Base-by-base conservation (phyloP, 2,113 vertebrate genomes). In the Megaleporinus macrocephalus region DNA sequence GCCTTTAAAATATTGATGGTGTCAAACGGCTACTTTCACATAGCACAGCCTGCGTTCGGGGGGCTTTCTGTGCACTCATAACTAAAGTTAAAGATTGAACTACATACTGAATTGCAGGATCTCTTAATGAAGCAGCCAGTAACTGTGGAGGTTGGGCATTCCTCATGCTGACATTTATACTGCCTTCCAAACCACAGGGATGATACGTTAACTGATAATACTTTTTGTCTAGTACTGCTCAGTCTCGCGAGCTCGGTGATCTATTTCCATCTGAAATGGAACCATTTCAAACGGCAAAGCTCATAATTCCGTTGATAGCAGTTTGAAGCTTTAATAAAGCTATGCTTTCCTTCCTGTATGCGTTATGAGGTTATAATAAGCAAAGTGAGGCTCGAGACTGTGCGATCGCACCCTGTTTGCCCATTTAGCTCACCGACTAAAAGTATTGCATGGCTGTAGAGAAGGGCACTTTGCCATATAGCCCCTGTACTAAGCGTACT, bases 91-190 rank as follows among this genome's bases (percentile, higher is more conserved):
- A 70, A 29, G 33, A 13, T 71, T 78, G 74, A 87, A 29, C 74
- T 20, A 26, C 33, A 80, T 27, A 80, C 57, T 81, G 79, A 84
- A 83, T 77, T 55, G 62, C 61, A 20, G 69, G 73, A 68, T 44
- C 72, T 81, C 83, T 89, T 89, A 89, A 89, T 90, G 90, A 90
- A 84, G 82, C 74, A 74, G 84, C 75, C 76, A 85, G 85, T 78
- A 75, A 87, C 2, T 53, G 79, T 77, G 73, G 33, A 75, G 33
- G 30, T 78, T 20, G 70, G 65, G 66, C 79, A 85, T 90, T 74
- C 72, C 79, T 90, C 86, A 87, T 62, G 15, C 77, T 88, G 87
- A 89, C 84, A 86, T 84, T 80, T 85, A 85, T 81, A 89, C 84
- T 69, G 61, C 83, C 77, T 51, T 70, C 82, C 62, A 85, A 90